phyloP scores from a whole-genome alignment of 1,140 invertebrate genomes.

The Pogonognathellus flavescens region DNA sequence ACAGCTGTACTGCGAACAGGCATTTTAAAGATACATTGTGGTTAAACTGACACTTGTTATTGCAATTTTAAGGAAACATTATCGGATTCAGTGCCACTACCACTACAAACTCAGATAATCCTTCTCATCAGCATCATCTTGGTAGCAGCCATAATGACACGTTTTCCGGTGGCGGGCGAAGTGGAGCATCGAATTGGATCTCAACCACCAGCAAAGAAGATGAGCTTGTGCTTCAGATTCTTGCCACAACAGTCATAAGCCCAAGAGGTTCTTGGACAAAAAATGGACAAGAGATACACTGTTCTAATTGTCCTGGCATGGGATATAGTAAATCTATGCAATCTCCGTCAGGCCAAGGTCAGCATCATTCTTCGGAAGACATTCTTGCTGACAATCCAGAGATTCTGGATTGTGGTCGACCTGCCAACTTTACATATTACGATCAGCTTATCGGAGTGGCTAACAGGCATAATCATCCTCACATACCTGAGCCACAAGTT shows the following conservation, averaged over 20 bases:
- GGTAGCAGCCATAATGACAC: slow-evolving; percentile 4
- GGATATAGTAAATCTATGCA: slow-evolving; percentile 20
- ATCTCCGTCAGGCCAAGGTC: neutral
- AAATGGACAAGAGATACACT: slow-evolving; percentile 59
- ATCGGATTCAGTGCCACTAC: slow-evolving; percentile 18
- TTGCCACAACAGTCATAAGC: slow-evolving; percentile 68
- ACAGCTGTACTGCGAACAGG: neutral
- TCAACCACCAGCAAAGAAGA: slow-evolving; percentile 71
- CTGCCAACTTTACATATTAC: slow-evolving; percentile 86
- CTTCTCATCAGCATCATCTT: slow-evolving; percentile 17
- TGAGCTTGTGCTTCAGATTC: slow-evolving; percentile 68
- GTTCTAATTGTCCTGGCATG: slow-evolving; percentile 59
- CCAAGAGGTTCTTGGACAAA: slow-evolving; percentile 60
- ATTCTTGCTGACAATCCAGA: slow-evolving; percentile 72
- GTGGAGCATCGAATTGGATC: slow-evolving; percentile 77
- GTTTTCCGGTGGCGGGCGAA: slow-evolving; percentile 54
- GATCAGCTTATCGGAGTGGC: slow-evolving; percentile 87
- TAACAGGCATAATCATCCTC: slow-evolving; percentile 78
- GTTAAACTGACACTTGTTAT: neutral
- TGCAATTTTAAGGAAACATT: slow-evolving; percentile 1
- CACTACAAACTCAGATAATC: slow-evolving; percentile 23
- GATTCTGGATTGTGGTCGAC: slow-evolving; percentile 81
- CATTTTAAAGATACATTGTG: neutral
- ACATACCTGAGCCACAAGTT: slow-evolving; percentile 78
- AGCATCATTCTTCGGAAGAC: slow-evolving; percentile 68